Evolutionary conservation across 2,113 vertebrate genomes (phyloP), one percentile per base, ranked within the genome.

Genomic region (Machaerirhynchus nigripectus): DNA sequence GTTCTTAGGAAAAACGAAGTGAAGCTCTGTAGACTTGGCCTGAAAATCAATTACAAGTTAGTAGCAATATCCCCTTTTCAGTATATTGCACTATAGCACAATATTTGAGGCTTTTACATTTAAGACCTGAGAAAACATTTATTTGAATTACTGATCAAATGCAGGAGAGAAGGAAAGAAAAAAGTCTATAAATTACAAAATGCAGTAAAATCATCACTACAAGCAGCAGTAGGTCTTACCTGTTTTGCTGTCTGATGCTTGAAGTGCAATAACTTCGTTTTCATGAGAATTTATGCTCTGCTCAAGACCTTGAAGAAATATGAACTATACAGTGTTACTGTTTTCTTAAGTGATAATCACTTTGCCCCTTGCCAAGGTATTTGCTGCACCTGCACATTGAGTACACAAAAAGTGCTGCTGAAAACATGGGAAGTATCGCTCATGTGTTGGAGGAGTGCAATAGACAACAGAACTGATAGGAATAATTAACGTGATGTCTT

Each of bases 231-330:
- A 56, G 55, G 84, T 61, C 98, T 98, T 98, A 99, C 99, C 98
- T 89, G 16, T 53, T 86, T 52, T n/a, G 33, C 93, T 56, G 91
- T 92, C 97, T 84, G 97, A 79, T 65, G 69, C 83, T 96, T 64
- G 97, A 91, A 96, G 87, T 91, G 85, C 89, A 70, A 46, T 44
- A 61, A 64, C 50, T 91, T 90, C 74, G 47, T 94, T 97, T 96
- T 59, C 98, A 46, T 85, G 96, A 50, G 94, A 98, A 98, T 99
- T 99, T 99, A 99, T 99, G 95, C 97, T 93, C 94, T 87, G 90
- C 74, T 96, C 55, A 96, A 98, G 99, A 99, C 99, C 99, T 99
- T 99, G 99, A 99, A 97, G 98, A 98, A 97, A 95, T 96, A 97
- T 97, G 97, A 98, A 96, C 96, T 97, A 98, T 98, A 98, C 98